These are phyloP conservation scores for Leptopilina drosophilae DNA, from an alignment of 2,888 invertebrate genomes.

Conservation along the genomic window DNA sequence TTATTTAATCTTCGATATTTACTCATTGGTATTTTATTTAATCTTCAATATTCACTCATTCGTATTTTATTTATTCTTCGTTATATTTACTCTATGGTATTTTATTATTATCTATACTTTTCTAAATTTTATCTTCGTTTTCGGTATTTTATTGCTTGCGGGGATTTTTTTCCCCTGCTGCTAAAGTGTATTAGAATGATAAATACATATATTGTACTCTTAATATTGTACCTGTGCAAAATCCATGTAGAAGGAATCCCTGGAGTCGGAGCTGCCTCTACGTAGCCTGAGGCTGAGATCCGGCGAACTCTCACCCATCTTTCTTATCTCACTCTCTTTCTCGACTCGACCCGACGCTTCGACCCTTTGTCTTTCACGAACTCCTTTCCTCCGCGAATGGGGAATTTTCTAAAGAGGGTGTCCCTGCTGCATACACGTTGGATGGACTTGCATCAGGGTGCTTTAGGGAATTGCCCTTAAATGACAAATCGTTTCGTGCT, in stretches of 20 bases:
- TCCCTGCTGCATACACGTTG: slow-evolving; percentile 59
- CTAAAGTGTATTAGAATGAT: neutral
- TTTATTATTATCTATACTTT: too few relatives aligned
- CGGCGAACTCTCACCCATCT: slow-evolving; percentile 88
- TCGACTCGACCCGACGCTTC: slow-evolving; percentile 44
- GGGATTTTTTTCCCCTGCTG: neutral
- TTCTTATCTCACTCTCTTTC: slow-evolving; percentile 60
- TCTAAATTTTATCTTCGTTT: too few relatives aligned
- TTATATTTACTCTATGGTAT: too few relatives aligned
- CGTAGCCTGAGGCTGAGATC: slow-evolving; percentile 91
- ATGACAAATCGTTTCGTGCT: slow-evolving; percentile 51
- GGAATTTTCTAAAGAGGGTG: slow-evolving; percentile 70
- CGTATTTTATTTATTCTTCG: too few relatives aligned
- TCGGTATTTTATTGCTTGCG: neutral
- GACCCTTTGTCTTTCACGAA: slow-evolving; percentile 65
- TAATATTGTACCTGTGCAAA: slow-evolving; percentile 81
- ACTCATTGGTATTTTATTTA: too few relatives aligned
- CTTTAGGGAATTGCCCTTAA: slow-evolving; percentile 65
- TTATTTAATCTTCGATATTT: too few relatives aligned
- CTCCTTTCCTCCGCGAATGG: slow-evolving; percentile 64
- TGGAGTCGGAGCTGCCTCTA: slow-evolving; percentile 90
- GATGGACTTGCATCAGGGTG: slow-evolving; percentile 60
- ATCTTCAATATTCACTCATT: too few relatives aligned
- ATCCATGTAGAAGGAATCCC: slow-evolving; percentile 94
- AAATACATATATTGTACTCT: neutral